A percentile compares a stretch with the other conserved stretches of the same genome.
Conservation (phyloP, 2,797 vertebrate species). For the Cheirogaleus major region DNA sequence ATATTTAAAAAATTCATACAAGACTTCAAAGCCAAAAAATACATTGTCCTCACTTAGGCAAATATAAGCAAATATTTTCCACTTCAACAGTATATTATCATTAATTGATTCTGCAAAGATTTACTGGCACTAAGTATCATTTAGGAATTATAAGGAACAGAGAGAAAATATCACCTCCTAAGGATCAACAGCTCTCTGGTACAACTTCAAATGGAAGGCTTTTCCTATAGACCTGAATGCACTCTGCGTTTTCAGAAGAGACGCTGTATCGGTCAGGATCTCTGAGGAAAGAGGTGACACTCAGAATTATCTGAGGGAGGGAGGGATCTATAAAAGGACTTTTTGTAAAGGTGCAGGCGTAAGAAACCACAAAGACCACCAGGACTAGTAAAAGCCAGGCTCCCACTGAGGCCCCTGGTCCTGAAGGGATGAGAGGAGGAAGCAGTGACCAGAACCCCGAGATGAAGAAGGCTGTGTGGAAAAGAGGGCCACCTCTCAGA, state of each 20-base stretch:
- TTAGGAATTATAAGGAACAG: background rate
- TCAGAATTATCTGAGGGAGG: background rate
- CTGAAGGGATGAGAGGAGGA: background rate
- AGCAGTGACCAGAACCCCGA: background rate
- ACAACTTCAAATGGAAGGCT: background rate
- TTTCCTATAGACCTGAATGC: background rate
- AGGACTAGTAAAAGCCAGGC: background rate
- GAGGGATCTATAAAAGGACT: background rate
- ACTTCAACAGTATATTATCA: background rate
- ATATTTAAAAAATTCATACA: background rate
- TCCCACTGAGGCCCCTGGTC: background rate
- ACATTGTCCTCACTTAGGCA: background rate
- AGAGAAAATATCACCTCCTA: background rate
- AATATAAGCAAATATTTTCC: slow-evolving; percentile 6
- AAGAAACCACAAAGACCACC: background rate
- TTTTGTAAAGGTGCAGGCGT: background rate
- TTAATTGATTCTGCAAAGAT: background rate
- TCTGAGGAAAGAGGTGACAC: background rate
- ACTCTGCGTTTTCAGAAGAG: background rate
- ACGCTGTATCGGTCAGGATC: background rate
- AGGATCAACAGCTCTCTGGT: background rate
- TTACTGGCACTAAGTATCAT: background rate
- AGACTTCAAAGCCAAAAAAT: background rate
- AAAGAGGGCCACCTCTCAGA: background rate
- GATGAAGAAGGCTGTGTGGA: background rate